Base-by-base conservation (phyloP, 1,140 invertebrate species). In the Hypothenemus hampei region DNA sequence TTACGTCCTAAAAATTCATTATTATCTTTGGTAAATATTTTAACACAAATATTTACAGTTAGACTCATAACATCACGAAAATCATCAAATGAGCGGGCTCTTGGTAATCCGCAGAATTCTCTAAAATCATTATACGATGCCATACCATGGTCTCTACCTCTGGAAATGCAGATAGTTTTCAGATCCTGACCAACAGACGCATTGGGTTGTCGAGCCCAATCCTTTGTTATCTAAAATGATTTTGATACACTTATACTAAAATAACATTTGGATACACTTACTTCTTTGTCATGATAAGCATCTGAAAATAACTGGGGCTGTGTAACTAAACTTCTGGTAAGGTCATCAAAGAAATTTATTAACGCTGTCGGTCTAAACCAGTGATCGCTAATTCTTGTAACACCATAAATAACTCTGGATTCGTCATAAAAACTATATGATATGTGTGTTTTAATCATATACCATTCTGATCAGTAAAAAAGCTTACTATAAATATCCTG, bases 131-230 rank as follows among this genome's bases (percentile, higher is more conserved):
- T 87, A 69, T 96, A 97, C 0, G 81, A 79, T 0, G 84, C 85
- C 1, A 95, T 70, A 15, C 90, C 92, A 67, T 93, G 90, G 72
- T 96, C 93, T 20, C 93, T 77, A 57, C 89, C 89, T 65, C 93
- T 80, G 66, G 94, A 89, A 41, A 95, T 86, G 61, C 95, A 92
- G 23, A 85, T 79, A 0, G 92, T 81, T 16, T 84, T 78, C 44
- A 96, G 72, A 73, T 96, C 93, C 6, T 81, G 72, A 3, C 91
- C 90, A 47, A 89, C 82, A 1, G 76, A 77, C 54, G 77, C 79
- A 26, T 81, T 80, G n/a, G 78, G 72, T 18, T 16, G 46, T 56
- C 77, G 76, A 70, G 92, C 89, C 3, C 93, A 68, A 68, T 81
- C 89, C 59, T 87, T 78, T 2, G 88, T 91, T 15, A 93, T 83